Base-by-base conservation (phyloP, 2,113 vertebrate species). In the Hydrolagus affinis region DNA sequence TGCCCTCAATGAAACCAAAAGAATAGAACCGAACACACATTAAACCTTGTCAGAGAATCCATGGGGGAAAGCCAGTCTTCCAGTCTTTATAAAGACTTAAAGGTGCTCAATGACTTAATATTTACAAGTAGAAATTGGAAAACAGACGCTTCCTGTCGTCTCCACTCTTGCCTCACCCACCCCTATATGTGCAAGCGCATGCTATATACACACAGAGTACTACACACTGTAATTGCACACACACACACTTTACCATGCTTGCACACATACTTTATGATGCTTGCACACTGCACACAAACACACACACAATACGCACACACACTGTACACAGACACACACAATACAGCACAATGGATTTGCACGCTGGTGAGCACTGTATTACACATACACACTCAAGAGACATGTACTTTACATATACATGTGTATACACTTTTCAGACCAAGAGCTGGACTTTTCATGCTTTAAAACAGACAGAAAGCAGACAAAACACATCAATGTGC, bases 401-500 rank as follows among this genome's bases (percentile, higher is more conserved):
- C 44, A 44, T 44, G 6, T 44, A 44, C 44, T 44, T 1, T 44
- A 44, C 44, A 44, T 44, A 44, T 6, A 44, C 44, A 44, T 44
- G 44, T 44, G 44, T 44, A 44, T 6, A 44, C 1, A 60, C 78
- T 83, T 68, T 83, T 83, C 60, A 83, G 78, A 83, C 78, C 32
- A 83, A 83, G 23, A 83, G 62, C 23, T 83, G 44, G 78, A 83
- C 78, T 62, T 83, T 83, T 83, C 78, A 83, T 66, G 25, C 15
- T 83, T 83, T 68, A 87, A 88, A 86, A 88, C 88, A 85, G 85
- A 11, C 32, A 66, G 32, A 85, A 59, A 89, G 70, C 70, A 56
- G 86, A 91, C 86, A 89, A 90, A 92, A 89, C 89, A 83, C 85
- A 86, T 83, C 78, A 83, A 60, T 30, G 60, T 19, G 0, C 64